These are phyloP conservation scores for Monopis laevigella DNA, from an alignment of 2,888 invertebrate species.

Conservation along the genomic window DNA sequence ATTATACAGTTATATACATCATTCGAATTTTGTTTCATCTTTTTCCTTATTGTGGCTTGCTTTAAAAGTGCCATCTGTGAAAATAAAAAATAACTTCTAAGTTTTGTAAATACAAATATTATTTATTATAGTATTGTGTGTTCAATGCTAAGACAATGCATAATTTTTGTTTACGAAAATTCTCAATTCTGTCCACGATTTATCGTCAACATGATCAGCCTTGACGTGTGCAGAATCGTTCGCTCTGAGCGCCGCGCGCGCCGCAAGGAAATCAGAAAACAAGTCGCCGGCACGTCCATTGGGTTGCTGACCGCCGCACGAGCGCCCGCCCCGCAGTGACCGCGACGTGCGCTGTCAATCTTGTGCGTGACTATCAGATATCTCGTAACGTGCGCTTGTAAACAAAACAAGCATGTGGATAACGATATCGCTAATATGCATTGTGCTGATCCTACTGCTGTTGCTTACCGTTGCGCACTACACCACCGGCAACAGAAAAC, in stretches of 20 bases:
- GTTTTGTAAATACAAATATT: no score
- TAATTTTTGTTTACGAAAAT: slow-evolving; percentile 2
- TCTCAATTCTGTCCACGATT: slow-evolving; percentile 4
- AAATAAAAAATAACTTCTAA: no score
- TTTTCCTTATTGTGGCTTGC: no score
- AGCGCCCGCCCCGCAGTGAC: not conserved
- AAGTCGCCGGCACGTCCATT: slow-evolving; percentile 38
- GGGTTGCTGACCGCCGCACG: slow-evolving; percentile 32
- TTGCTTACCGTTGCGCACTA: slow-evolving; percentile 46
- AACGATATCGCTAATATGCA: slow-evolving; percentile 32
- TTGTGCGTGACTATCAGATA: no score
- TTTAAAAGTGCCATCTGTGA: no score
- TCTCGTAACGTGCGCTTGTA: not conserved
- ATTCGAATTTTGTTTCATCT: no score
- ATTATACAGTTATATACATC: no score
- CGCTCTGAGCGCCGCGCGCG: not conserved
- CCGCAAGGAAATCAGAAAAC: no score
- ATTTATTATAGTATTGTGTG: no score
- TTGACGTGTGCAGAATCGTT: slow-evolving; percentile 10
- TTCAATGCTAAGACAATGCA: slow-evolving; percentile 7
- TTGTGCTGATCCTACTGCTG: slow-evolving; percentile 32
- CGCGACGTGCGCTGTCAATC: not conserved
- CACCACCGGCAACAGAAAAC: slow-evolving; percentile 45
- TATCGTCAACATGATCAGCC: slow-evolving; percentile 1
- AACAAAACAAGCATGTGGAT: slow-evolving; percentile 31